These are phyloP conservation scores for Phoeniculus purpureus DNA, from an alignment of 2,797 vertebrate species.

Conservation along the genomic window DNA sequence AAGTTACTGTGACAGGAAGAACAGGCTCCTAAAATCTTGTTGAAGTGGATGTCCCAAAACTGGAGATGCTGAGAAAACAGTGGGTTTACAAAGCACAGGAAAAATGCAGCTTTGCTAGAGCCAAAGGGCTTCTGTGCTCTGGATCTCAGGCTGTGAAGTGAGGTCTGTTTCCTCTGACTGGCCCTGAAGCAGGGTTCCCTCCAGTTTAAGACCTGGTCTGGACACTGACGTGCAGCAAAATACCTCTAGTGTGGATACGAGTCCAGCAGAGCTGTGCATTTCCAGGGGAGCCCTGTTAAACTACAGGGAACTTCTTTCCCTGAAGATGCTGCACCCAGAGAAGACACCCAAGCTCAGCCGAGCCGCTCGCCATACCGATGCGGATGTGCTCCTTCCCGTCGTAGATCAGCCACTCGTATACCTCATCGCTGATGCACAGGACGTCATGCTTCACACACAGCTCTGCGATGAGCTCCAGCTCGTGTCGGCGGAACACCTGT, in stretches of 20 bases:
- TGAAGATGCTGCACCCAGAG: neutral
- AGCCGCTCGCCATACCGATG: slow-evolving; percentile 82
- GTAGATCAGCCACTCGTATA: slow-evolving; percentile 95
- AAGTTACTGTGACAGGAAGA: neutral
- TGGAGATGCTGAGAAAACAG: neutral
- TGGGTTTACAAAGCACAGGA: neutral
- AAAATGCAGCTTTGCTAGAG: neutral
- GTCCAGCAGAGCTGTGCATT: neutral
- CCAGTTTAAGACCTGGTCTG: neutral
- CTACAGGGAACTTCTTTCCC: neutral
- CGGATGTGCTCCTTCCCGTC: slow-evolving; percentile 86
- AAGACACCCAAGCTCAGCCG: neutral
- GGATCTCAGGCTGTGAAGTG: neutral
- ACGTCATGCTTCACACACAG: slow-evolving; percentile 89
- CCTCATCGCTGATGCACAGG: slow-evolving; percentile 92
- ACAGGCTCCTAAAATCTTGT: neutral
- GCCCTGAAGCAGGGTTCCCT: neutral
- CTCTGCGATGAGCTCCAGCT: slow-evolving; percentile 88
- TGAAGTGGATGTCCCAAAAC: neutral
- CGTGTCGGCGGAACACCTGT: slow-evolving; percentile 88
- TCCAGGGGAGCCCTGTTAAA: neutral
- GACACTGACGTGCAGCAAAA: neutral
- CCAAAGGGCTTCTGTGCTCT: neutral
- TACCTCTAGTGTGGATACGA: neutral
- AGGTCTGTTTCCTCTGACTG: neutral